Percentiles rank a stretch among this genome's conserved stretches.
Conservation (phyloP, 1,140 invertebrate genomes). For the Meteorus sp. region DNA sequence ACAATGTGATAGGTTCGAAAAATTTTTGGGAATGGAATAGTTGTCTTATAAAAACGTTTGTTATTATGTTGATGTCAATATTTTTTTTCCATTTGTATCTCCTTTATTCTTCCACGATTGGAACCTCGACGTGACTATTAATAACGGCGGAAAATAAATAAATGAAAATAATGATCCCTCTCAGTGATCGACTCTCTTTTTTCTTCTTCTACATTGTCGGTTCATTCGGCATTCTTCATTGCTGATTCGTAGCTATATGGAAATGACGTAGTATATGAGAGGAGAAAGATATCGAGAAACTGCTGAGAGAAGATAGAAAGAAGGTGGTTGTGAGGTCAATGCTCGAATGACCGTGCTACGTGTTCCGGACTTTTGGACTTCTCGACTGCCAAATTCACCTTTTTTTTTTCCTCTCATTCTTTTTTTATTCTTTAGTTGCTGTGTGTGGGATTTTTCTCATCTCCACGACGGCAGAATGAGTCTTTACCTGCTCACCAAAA, state of each 20-base stretch:
- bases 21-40: neutral
- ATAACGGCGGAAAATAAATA: too few relatives aligned
- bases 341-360: constrained; percentile 20
- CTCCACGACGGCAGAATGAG: neutral
- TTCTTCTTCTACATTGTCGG: too few relatives aligned
- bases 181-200: too few relatives aligned
- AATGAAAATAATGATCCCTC: too few relatives aligned
- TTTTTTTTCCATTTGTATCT: constrained; percentile 13
- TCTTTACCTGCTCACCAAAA: constrained; percentile 6
- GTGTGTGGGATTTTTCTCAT: constrained; percentile 11
- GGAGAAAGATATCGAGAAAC: neutral
- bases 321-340: constrained; percentile 19
- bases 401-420: constrained; percentile 2
- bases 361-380: constrained; percentile 9
- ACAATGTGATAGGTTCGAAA: neutral
- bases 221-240: constrained; percentile 1
- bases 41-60: neutral
- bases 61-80: neutral
- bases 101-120: too few relatives aligned
- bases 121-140: too few relatives aligned
- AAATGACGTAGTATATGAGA: constrained; percentile 17
- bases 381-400: constrained; percentile 1
- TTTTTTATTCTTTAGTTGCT: constrained; percentile 6
- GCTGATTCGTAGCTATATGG: constrained; percentile 16
- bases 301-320: constrained; percentile 10